These are phyloP conservation scores for Botrylloides violaceus DNA, from an alignment of 23 tunicate genomes.

Conservation along the genomic window DNA sequence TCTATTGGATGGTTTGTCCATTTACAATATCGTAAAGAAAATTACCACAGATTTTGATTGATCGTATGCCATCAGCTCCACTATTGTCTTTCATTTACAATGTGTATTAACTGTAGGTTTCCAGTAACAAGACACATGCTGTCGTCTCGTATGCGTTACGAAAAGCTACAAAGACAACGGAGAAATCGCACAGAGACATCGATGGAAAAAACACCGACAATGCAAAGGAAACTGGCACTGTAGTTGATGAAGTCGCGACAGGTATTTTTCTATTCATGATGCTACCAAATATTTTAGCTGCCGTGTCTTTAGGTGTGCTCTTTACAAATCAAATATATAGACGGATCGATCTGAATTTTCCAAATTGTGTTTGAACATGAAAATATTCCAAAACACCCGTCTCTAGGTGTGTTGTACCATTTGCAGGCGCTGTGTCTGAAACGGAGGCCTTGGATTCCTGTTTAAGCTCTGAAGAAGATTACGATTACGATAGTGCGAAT, in stretches of 20 bases:
- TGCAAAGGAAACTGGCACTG: background rate
- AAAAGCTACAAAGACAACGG: constrained; percentile 9
- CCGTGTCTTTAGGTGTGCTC: no score
- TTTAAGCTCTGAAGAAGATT: constrained; percentile 22
- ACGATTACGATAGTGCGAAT: constrained; percentile 13
- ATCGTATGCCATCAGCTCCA: no score
- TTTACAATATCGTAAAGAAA: no score
- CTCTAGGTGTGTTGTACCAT: no score
- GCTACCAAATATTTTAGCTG: no score
- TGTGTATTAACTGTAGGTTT: background rate
- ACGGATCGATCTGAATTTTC: no score
- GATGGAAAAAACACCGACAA: background rate
- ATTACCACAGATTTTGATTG: no score
- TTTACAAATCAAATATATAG: no score
- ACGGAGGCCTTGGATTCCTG: constrained; percentile 12
- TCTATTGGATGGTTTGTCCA: no score
- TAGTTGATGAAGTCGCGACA: background rate
- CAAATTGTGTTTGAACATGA: no score
- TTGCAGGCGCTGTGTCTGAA: constrained; percentile 15
- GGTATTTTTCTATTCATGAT: no score
- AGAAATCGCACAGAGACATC: background rate
- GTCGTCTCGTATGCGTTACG: constrained; percentile 60
- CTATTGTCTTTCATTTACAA: background rate
- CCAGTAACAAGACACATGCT: constrained; percentile 43
- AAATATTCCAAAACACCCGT: no score